These are phyloP conservation scores for Trichogramma pretiosum DNA, from an alignment of 1,140 invertebrate species.

Conservation along the genomic window DNA sequence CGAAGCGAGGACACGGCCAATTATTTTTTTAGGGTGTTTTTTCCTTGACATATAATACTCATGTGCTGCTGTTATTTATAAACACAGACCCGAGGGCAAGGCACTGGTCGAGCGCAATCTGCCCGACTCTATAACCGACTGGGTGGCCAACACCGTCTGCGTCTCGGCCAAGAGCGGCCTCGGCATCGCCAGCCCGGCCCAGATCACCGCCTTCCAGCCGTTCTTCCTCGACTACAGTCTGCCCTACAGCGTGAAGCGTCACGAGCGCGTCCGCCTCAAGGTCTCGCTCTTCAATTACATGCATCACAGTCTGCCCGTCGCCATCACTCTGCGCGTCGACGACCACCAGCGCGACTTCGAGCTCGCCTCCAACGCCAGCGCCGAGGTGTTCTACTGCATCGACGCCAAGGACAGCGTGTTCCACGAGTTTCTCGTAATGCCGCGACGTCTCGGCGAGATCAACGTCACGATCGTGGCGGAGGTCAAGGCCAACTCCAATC, in stretches of 20 bases:
- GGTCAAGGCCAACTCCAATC: constrained; percentile 39
- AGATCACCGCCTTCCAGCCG: constrained; percentile 59
- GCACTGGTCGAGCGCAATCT: constrained; percentile 44
- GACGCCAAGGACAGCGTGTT: constrained; percentile 39
- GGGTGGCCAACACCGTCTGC: constrained; percentile 63
- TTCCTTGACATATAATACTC: no score
- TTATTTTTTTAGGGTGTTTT: no score
- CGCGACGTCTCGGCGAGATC: constrained; percentile 46
- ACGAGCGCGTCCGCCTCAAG: constrained; percentile 59
- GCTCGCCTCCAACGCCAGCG: constrained; percentile 27
- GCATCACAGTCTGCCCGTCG: constrained; percentile 53
- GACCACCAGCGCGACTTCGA: constrained; percentile 43
- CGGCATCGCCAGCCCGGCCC: constrained; percentile 49
- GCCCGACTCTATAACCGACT: constrained; percentile 67
- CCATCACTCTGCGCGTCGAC: constrained; percentile 26
- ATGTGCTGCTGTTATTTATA: neutral
- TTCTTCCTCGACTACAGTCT: constrained; percentile 65
- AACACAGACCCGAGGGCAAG: constrained; percentile 46
- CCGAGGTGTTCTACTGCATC: constrained; percentile 37
- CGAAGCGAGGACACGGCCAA: no score
- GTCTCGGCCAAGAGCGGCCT: constrained; percentile 55
- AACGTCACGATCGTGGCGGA: constrained; percentile 54
- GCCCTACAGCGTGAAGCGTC: constrained; percentile 62
- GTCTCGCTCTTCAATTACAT: constrained; percentile 68
- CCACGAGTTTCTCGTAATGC: constrained; percentile 46